These are phyloP conservation scores for Hydraecia micacea DNA, from an alignment of 2,888 invertebrate genomes.

Conservation along the genomic window DNA sequence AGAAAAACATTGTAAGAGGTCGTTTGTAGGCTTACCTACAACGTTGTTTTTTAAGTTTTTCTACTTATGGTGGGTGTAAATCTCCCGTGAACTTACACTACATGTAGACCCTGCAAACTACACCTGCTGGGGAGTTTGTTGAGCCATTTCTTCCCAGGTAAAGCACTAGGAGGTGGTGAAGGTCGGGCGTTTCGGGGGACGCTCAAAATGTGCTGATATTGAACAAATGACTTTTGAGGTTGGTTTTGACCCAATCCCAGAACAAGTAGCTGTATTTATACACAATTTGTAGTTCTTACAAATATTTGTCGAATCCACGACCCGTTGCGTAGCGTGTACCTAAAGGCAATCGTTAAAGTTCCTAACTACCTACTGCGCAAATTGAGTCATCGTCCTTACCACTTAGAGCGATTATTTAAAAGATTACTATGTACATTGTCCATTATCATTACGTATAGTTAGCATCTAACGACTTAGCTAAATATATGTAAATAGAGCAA, in stretches of 20 bases:
- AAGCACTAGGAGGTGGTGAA: background rate
- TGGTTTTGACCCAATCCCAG: background rate
- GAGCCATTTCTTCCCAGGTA: background rate
- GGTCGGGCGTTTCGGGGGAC: background rate
- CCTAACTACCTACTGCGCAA: background rate
- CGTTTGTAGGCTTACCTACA: background rate
- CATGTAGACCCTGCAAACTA: background rate
- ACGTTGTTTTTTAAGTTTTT: background rate
- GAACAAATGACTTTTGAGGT: background rate
- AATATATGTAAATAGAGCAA: background rate
- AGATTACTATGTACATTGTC: background rate
- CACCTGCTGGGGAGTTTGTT: background rate
- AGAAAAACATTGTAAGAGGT: too few relatives aligned
- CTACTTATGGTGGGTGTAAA: background rate
- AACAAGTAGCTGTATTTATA: background rate
- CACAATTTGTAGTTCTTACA: background rate
- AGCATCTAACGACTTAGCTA: background rate
- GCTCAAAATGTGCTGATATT: background rate
- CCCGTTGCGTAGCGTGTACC: background rate
- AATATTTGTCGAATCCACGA: background rate
- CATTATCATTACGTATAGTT: background rate
- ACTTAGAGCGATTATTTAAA: background rate
- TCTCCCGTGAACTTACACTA: too few relatives aligned
- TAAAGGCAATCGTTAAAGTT: background rate
- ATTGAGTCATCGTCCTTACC: constrained; percentile 5